Evolutionary conservation across 2,797 vertebrate species (phyloP).

Genomic region (Myotis findleyi): DNA sequence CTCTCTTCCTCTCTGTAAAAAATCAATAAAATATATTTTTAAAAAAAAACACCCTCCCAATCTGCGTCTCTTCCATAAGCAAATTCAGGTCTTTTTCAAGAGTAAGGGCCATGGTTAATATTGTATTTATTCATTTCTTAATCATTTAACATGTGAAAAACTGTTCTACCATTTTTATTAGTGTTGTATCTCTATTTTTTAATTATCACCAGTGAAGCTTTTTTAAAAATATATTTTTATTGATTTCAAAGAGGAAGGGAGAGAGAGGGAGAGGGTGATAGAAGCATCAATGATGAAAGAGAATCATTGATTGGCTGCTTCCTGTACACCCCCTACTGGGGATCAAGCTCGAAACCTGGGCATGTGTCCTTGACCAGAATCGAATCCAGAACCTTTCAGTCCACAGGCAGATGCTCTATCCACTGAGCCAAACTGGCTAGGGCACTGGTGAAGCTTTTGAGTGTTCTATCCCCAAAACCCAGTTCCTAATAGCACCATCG

Average conservation of each 20-base stretch:
- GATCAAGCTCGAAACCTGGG: too few species aligned
- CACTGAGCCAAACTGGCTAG: too few species aligned
- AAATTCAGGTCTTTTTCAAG: not conserved
- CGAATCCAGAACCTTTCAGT: too few species aligned
- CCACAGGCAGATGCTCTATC: too few species aligned
- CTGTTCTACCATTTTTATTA: not conserved
- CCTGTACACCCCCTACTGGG: too few species aligned
- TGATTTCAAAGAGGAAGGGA: too few species aligned
- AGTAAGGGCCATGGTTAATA: not conserved
- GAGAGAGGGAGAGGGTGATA: too few species aligned
- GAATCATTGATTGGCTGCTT: too few species aligned
- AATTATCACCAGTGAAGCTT: not conserved
- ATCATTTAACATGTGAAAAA: not conserved
- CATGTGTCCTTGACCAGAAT: too few species aligned
- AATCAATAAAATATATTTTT: too few species aligned
- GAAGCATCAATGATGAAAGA: too few species aligned
- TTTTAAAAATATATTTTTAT: not conserved
- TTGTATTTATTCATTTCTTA: not conserved
- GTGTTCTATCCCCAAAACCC: accelerated
- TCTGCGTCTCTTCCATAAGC: not conserved
- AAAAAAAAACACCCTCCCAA: not conserved
- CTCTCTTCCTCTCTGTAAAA: too few species aligned
- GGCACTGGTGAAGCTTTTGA: not conserved
- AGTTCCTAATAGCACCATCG: not conserved
- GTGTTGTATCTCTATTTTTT: not conserved